Evolutionary conservation across 1,140 invertebrate species (phyloP).

Genomic region (Harlomillsia oculata): DNA sequence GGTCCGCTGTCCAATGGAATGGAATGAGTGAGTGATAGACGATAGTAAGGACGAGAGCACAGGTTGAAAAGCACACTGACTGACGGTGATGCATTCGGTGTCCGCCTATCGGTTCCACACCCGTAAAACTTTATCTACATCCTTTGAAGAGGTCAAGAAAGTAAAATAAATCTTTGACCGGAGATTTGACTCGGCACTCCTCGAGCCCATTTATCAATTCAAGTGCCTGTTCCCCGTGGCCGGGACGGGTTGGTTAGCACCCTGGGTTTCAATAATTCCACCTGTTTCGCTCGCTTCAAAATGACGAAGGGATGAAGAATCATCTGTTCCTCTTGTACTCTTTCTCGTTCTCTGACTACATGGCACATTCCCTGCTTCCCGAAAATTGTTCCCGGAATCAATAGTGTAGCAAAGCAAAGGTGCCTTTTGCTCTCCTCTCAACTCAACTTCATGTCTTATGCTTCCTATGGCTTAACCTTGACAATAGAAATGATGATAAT

Average conservation of each 20-base stretch:
- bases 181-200: constrained; percentile 16
- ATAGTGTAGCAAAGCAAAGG: neutral
- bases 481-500: neutral
- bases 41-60: too few relatives aligned
- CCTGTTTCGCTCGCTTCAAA: constrained; percentile 11
- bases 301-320: constrained; percentile 14
- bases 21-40: too few relatives aligned
- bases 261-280: constrained; percentile 21
- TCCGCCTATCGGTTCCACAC: constrained; percentile 16
- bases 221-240: constrained; percentile 7
- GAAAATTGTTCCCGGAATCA: neutral
- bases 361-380: neutral
- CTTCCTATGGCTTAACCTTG: too few relatives aligned
- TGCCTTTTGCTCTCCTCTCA: too few relatives aligned
- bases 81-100: constrained; percentile 11
- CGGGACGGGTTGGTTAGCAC: constrained; percentile 20
- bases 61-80: too few relatives aligned
- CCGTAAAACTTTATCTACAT: constrained; percentile 13
- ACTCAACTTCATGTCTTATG: too few relatives aligned
- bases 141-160: constrained; percentile 13
- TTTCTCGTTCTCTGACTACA: neutral
- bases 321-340: neutral
- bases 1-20: too few relatives aligned
- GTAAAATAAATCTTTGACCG: constrained; percentile 24
- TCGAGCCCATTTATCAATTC: constrained; percentile 18